Conservation (phyloP, 2,888 invertebrate species). For the Drosophila tanythrix region DNA sequence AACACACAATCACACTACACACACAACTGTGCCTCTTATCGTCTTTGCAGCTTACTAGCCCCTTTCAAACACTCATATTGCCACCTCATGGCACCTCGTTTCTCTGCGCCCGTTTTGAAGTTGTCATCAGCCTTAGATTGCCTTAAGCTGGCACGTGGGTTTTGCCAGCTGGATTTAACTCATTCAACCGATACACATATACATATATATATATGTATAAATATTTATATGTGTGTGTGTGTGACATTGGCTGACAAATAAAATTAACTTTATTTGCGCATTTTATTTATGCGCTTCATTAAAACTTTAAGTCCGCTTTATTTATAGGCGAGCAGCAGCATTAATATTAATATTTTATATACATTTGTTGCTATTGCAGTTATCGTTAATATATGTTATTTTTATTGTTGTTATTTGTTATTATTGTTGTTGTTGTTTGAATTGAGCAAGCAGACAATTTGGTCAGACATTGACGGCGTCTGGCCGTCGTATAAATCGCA, state of each 20-base stretch:
- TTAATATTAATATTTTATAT: conserved; percentile 63
- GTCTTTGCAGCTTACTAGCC: conserved; percentile 42
- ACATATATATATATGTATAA: background rate
- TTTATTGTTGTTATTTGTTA: conserved; percentile 7
- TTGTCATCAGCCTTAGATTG: conserved; percentile 36
- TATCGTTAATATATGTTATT: conserved; percentile 3
- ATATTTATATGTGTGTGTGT: background rate
- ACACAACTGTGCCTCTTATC: conserved; percentile 26
- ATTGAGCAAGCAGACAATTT: conserved; percentile 49
- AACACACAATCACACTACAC: conserved; percentile 20
- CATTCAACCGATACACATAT: background rate
- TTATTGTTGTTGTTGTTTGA: conserved; percentile 40
- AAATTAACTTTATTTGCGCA: conserved; percentile 75
- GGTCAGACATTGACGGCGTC: conserved; percentile 55
- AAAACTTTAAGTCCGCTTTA: conserved; percentile 75
- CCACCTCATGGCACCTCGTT: conserved; percentile 21
- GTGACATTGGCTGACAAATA: conserved; percentile 56
- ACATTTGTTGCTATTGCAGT: conserved; percentile 11
- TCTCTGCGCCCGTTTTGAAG: conserved; percentile 24
- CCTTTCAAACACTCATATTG: conserved; percentile 27
- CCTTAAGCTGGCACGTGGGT: conserved; percentile 20
- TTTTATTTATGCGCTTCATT: conserved; percentile 80
- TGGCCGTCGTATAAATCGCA: conserved; percentile 75
- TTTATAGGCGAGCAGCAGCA: conserved; percentile 57
- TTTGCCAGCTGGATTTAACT: conserved; percentile 6